phyloP scores from a whole-genome alignment of 2,797 vertebrate genomes.

The Alfaro cultratus region DNA sequence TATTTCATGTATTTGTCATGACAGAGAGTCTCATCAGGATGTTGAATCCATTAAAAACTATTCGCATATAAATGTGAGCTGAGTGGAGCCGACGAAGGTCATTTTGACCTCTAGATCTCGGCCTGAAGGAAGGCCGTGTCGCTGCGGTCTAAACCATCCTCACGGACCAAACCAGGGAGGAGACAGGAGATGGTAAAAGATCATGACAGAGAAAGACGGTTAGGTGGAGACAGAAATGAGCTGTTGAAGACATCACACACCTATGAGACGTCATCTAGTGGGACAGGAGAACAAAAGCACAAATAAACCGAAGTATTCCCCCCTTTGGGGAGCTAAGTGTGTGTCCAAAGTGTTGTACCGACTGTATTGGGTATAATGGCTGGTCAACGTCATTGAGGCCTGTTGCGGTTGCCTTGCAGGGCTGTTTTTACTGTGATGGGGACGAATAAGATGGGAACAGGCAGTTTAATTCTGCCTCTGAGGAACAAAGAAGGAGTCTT shows the following conservation, averaged over 20 bases:
- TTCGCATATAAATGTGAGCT: background rate
- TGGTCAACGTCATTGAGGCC: constrained; percentile 49
- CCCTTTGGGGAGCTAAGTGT: constrained; percentile 39
- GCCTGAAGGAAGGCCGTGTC: background rate
- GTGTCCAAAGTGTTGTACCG: constrained; percentile 16
- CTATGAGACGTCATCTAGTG: constrained; percentile 12
- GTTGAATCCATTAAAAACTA: background rate
- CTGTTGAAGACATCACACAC: background rate
- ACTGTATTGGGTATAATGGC: constrained; percentile 49
- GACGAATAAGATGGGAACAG: constrained; percentile 64
- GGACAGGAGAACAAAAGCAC: constrained; percentile 22
- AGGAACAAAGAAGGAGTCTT: constrained; percentile 38
- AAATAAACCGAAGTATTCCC: constrained; percentile 24
- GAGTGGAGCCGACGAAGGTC: background rate
- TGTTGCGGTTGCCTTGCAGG: constrained; percentile 57
- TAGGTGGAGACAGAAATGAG: background rate
- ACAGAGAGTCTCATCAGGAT: background rate
- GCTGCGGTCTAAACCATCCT: background rate
- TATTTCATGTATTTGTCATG: background rate
- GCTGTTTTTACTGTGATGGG: constrained; percentile 50
- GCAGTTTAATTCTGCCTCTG: constrained; percentile 57
- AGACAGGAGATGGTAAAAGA: constrained; percentile 25
- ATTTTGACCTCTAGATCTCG: background rate
- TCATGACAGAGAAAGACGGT: constrained; percentile 13
- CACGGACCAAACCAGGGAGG: background rate